Base-by-base conservation (phyloP, 2,797 vertebrate genomes). In the Acanthurus leucopareius region DNA sequence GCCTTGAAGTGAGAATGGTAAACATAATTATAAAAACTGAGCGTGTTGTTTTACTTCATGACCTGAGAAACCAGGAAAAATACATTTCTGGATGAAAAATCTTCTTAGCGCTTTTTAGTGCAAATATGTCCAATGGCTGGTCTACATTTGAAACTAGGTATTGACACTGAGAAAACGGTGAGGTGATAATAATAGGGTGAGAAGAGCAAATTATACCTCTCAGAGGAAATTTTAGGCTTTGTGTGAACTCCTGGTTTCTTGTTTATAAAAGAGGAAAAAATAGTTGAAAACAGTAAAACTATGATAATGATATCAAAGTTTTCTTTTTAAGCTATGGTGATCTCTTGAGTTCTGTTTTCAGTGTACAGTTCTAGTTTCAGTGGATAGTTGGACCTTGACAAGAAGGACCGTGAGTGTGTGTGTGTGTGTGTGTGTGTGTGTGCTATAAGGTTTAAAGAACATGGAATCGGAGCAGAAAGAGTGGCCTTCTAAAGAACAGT, bases 381-480 rank as follows among this genome's bases (percentile, higher is more conserved):
- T 80, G 40, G 32, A 86, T 73, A 77, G 60, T 73, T 64, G 56
- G 77, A 75, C 69, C 77, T 71, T 87, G 47, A 85, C 79, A 71
- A 54, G 52, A 75, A 83, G 51, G 19, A 70, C 49, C 58, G 25
- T 14, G 48, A 69, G 51, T 45, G n/a, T n/a, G n/a, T n/a, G n/a
- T n/a, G n/a, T n/a, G n/a, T n/a, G n/a, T n/a, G n/a, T n/a, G n/a
- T n/a, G n/a, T n/a, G n/a, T n/a, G n/a, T n/a, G n/a, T n/a, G n/a
- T n/a, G 42, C 20, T 52, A 19, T 68, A 61, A 74, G 61, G 7
- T 73, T 59, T 61, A 7, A n/a, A 13, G 5, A 64, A 38, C 63
- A 62, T 40, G 25, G 4, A 61, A 72, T 71, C 2, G 15, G 49
- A 45, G 22, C 32, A 70, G 17, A 65, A 19, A 49, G 4, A 61